These are phyloP conservation scores for Drosophila neoperkinsi DNA, from an alignment of 2,888 invertebrate species.

Conservation along the genomic window DNA sequence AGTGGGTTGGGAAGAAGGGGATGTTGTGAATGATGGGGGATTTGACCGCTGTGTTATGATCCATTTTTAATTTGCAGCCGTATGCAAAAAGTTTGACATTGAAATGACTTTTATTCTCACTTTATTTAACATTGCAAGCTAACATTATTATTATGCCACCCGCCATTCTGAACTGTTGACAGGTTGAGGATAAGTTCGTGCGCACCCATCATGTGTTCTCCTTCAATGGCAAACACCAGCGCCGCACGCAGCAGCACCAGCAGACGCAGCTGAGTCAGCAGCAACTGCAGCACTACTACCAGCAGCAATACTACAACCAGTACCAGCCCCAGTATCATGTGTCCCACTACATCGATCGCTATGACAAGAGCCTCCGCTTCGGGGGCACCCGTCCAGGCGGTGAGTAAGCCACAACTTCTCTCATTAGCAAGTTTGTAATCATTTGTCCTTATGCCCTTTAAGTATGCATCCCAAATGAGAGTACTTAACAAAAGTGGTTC, in stretches of 20 bases:
- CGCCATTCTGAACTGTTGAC: conserved; percentile 26
- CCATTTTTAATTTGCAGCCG: conserved; percentile 67
- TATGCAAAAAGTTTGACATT: conserved; percentile 65
- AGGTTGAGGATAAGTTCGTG: conserved; percentile 85
- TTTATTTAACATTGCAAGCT: conserved; percentile 44
- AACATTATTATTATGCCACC: conserved; percentile 9
- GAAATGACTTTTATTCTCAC: conserved; percentile 64
- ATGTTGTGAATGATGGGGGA: conserved; percentile 20
- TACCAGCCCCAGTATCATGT: conserved; percentile 77
- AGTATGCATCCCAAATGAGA: neutral
- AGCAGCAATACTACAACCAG: conserved; percentile 79
- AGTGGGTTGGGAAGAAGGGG: neutral
- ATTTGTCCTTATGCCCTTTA: neutral
- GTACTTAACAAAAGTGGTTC: neutral
- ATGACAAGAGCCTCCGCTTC: conserved; percentile 83
- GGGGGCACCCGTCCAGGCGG: conserved; percentile 76
- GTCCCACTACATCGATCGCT: conserved; percentile 81
- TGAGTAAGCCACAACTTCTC: conserved; percentile 39
- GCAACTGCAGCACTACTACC: conserved; percentile 75
- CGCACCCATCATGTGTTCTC: conserved; percentile 84
- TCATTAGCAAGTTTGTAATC: neutral
- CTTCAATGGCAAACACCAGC: conserved; percentile 82
- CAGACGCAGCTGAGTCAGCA: conserved; percentile 78
- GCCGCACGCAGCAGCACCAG: conserved; percentile 83
- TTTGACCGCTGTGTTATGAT: conserved; percentile 45